These are phyloP conservation scores for Chymomyza caudatula DNA, from an alignment of 2,888 invertebrate genomes.

Conservation along the genomic window DNA sequence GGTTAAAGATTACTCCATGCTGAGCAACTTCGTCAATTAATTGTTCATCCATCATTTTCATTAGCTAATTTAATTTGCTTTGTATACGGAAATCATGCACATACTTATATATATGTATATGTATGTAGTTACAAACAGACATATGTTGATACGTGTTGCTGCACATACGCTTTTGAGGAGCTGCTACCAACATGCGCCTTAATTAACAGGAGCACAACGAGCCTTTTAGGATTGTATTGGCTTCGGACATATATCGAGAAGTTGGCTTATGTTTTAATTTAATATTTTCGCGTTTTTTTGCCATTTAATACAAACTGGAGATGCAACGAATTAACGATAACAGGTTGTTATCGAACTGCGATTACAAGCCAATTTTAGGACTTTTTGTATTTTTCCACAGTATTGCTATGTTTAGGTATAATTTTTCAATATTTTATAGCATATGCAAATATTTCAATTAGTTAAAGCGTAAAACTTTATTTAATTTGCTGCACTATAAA, in stretches of 20 bases:
- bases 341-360: background rate
- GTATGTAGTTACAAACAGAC: background rate
- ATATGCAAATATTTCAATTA: background rate
- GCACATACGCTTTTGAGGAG: background rate
- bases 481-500: no score
- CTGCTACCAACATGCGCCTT: constrained; percentile 1
- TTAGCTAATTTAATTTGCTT: constrained; percentile 17
- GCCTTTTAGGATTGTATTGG: background rate
- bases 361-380: background rate
- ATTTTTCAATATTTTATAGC: background rate
- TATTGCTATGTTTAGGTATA: no score
- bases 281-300: background rate
- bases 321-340: background rate
- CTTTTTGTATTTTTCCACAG: background rate
- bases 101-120: constrained; percentile 15
- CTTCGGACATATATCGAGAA: background rate
- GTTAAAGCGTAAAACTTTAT: background rate
- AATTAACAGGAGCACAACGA: background rate
- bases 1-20: constrained; percentile 77
- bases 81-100: constrained; percentile 10
- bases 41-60: constrained; percentile 77
- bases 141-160: constrained; percentile 15
- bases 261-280: background rate
- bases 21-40: constrained; percentile 77
- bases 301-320: background rate